phyloP scores from a whole-genome alignment of 2,113 vertebrate species.

The Rhagologus leucostigma region DNA sequence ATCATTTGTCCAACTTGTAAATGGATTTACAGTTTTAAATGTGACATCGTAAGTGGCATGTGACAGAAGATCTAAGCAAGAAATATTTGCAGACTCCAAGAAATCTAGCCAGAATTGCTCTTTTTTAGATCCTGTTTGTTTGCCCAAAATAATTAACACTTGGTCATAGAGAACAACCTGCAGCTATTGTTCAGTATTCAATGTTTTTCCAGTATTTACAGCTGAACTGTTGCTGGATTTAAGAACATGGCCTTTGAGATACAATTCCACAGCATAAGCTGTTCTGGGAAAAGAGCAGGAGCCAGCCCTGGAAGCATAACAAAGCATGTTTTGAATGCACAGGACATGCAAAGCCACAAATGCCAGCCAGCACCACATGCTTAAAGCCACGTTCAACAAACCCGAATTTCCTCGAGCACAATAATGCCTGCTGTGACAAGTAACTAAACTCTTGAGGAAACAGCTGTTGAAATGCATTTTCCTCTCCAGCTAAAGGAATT shows the following conservation, averaged over 20 bases:
- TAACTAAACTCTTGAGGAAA: not conserved
- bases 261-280: not conserved
- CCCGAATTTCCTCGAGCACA: not conserved
- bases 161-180: not conserved
- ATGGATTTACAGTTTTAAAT: slow-evolving; percentile 11
- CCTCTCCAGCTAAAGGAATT: not conserved
- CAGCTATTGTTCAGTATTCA: not conserved
- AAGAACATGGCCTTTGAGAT: not conserved
- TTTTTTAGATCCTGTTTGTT: not conserved
- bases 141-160: not conserved
- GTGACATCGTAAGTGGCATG: not conserved
- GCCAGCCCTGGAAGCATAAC: not conserved
- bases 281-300: not conserved
- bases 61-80: not conserved
- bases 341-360: slow-evolving; percentile 11
- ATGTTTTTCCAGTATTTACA: not conserved
- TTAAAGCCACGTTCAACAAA: not conserved
- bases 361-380: not conserved
- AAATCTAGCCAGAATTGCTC: not conserved
- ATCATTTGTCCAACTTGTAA: not conserved
- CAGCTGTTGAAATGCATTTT: not conserved
- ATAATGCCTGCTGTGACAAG: not conserved
- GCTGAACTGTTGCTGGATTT: not conserved
- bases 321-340: not conserved
- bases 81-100: not conserved